Evolutionary conservation across 2,113 vertebrate genomes (phyloP).

Genomic region (Australoheros scitulus): DNA sequence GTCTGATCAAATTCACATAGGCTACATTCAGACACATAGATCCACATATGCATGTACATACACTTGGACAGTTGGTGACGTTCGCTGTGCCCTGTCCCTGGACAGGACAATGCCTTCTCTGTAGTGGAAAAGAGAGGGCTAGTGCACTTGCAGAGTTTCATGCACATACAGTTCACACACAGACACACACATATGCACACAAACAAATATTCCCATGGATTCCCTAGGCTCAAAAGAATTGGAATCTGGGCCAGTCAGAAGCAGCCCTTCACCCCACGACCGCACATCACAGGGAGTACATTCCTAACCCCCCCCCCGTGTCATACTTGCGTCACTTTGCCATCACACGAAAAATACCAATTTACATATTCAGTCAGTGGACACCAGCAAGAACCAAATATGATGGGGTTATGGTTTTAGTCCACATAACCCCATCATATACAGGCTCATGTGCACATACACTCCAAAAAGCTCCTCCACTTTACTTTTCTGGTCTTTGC

Average conservation of each 20-base stretch:
- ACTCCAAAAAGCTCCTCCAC: slow-evolving; percentile 30
- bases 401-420: neutral
- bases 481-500: slow-evolving; percentile 14
- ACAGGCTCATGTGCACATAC: neutral
- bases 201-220: slow-evolving; percentile 75
- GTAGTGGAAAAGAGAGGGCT: slow-evolving; percentile 68
- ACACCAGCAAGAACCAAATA: neutral
- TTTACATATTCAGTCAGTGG: slow-evolving; percentile 17
- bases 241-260: slow-evolving; percentile 78
- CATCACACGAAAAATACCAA: slow-evolving; percentile 47
- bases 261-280: slow-evolving; percentile 56
- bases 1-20: slow-evolving; percentile 3
- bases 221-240: slow-evolving; percentile 70
- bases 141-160: slow-evolving; percentile 58
- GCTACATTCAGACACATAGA: neutral
- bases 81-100: slow-evolving; percentile 49
- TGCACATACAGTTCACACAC: slow-evolving; percentile 38
- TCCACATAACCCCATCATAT: slow-evolving; percentile 1
- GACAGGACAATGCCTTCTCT: slow-evolving; percentile 78
- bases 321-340: slow-evolving; percentile 55
- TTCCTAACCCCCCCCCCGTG: slow-evolving; percentile 55
- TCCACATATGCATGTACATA: slow-evolving; percentile 6
- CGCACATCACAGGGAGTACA: slow-evolving; percentile 64
- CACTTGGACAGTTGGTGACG: slow-evolving; percentile 65
- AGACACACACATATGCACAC: slow-evolving; percentile 39